These are phyloP conservation scores for Apostichopus japonicus DNA, from an alignment of 35 echinoderm and acorn worm genomes.

Conservation along the genomic window DNA sequence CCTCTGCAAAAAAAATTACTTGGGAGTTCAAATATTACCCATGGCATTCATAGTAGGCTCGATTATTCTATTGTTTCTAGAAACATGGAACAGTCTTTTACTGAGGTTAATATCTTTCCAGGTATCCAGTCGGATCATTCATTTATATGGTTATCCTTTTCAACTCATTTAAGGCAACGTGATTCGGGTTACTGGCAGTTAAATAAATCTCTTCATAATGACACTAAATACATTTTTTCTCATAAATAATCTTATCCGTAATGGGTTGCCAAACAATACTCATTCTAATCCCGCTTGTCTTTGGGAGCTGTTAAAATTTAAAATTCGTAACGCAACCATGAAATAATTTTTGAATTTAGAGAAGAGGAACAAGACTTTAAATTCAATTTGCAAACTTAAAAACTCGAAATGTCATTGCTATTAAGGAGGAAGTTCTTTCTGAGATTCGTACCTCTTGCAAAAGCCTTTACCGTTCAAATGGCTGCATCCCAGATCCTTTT, in stretches of 20 bases:
- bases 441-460: not conserved
- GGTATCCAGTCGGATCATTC: conserved; percentile 24
- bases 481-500: not conserved
- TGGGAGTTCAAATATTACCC: conserved; percentile 31
- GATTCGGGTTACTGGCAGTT: conserved; percentile 6
- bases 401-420: no score
- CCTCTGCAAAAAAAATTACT: not conserved
- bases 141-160: not conserved
- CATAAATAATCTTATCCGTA: no score
- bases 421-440: not conserved
- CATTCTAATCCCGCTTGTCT: no score
- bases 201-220: not conserved
- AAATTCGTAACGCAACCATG: no score
- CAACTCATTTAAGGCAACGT: not conserved
- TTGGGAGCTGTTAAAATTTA: no score
- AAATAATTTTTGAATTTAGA: conserved; percentile 41
- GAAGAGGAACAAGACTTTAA: not conserved
- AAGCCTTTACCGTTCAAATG: not conserved
- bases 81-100: not conserved
- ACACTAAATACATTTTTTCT: not conserved
- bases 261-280: no score
- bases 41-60: conserved; percentile 12
- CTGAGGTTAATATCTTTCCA: not conserved
- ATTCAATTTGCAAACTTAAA: no score
- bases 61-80: conserved; percentile 27